Base-by-base conservation (phyloP, 2,113 vertebrate species). In the Limnothrissa miodon region DNA sequence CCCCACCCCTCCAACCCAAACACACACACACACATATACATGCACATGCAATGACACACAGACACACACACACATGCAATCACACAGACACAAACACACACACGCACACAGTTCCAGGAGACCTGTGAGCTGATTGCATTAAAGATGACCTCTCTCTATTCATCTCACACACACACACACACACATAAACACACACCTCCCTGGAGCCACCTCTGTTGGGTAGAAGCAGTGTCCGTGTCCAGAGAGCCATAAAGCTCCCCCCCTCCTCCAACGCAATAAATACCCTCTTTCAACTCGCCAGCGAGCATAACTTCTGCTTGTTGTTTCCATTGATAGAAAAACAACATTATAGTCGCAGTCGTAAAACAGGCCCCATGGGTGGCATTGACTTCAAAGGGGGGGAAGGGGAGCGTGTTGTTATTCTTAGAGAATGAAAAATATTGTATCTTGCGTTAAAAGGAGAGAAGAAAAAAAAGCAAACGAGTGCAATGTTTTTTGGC, bases 261-360 rank as follows among this genome's bases (percentile, higher is more conserved):
- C 46, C 46, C 29, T 2, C 29, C 29, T 11, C 66, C 29, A 2
- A 1, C 42, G 82, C 45, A 85, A 89, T 88, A 89, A 90, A 89
- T 87, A 88, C 82, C 78, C 83, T 51, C 80, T 81, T 86, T 80
- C 78, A 83, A 78, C 84, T 85, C 74, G 44, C 45, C 19, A 66
- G 7, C 21, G 53, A 78, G 25, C 80, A 78, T 79, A 81, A 80
- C 82, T 82, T 81, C 78, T 62, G 62, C 80, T 83, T 84, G 80
- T 85, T 88, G 82, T 84, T 87, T 81, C 85, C 82, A 83, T 80
- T 85, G 74, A 82, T 81, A 86, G 78, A 80, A 88, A 88, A 88
- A 84, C 83, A 87, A 80, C 78, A 79, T 80, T 80, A 78, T 81
- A 45, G 82, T 59, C 29, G 59, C 48, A 81, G 81, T 80, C 53